phyloP scores from a whole-genome alignment of 1,140 invertebrate genomes.

The Dysdera silvatica region DNA sequence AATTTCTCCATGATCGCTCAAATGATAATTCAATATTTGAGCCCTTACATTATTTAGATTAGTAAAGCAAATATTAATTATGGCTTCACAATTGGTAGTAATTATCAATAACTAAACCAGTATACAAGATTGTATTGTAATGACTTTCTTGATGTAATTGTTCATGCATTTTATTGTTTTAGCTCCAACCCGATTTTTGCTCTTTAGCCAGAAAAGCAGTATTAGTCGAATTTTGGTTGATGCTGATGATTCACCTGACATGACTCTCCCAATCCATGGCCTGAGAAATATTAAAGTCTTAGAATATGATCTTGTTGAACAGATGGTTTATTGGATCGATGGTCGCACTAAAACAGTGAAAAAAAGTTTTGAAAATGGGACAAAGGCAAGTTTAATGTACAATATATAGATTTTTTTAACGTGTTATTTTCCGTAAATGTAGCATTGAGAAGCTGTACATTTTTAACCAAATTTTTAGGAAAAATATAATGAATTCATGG shows the following conservation, averaged over 20 bases:
- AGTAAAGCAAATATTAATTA: too few species aligned
- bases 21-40: too few species aligned
- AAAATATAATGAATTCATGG: too few species aligned
- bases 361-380: conserved; percentile 62
- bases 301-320: conserved; percentile 66
- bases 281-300: conserved; percentile 78
- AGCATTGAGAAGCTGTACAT: too few species aligned
- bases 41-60: too few species aligned
- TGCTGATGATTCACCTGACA: conserved; percentile 33
- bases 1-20: too few species aligned
- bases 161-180: conserved; percentile 33
- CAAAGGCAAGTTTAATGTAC: conserved; percentile 45
- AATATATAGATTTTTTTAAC: neutral
- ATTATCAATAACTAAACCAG: too few species aligned
- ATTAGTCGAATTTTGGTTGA: conserved; percentile 43
- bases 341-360: conserved; percentile 78
- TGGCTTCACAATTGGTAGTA: too few species aligned
- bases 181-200: conserved; percentile 44
- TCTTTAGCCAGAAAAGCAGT: conserved; percentile 42
- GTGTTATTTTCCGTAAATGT: neutral
- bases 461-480: too few species aligned
- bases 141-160: too few species aligned
- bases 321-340: conserved; percentile 90
- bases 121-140: too few species aligned
- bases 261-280: conserved; percentile 52